phyloP scores from a whole-genome alignment of 2,113 vertebrate genomes.

The Eira barbara region DNA sequence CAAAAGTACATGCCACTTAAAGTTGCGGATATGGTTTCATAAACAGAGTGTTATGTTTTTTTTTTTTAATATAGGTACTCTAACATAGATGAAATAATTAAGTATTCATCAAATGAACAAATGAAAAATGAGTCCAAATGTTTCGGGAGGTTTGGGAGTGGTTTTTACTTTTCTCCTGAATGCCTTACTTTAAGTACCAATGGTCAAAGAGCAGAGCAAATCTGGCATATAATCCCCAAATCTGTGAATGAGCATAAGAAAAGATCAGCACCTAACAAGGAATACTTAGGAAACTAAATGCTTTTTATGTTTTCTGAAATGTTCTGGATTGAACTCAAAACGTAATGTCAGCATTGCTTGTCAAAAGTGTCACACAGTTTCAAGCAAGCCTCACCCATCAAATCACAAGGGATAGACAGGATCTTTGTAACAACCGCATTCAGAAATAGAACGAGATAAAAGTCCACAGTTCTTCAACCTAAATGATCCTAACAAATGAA shows the following conservation, averaged over 20 bases:
- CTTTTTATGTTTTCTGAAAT: not conserved
- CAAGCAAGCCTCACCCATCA: not conserved
- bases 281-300: not conserved
- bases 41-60: not conserved
- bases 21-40: not conserved
- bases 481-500: slow-evolving; percentile 16
- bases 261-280: not conserved
- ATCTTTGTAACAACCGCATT: not conserved
- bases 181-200: not conserved
- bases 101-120: not conserved
- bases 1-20: not conserved
- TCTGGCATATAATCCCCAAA: not conserved
- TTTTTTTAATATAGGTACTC: not conserved
- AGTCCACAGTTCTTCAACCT: not conserved
- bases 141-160: not conserved
- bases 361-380: not conserved
- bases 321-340: not conserved
- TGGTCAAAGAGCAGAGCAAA: not conserved
- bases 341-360: not conserved
- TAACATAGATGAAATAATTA: not conserved
- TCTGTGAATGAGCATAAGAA: not conserved
- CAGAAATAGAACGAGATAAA: slow-evolving; percentile 1
- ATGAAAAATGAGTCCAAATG: not conserved
- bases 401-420: not conserved
- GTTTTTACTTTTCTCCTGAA: not conserved